Evolutionary conservation across 2,797 vertebrate genomes (phyloP).

Genomic region (Columba guinea): DNA sequence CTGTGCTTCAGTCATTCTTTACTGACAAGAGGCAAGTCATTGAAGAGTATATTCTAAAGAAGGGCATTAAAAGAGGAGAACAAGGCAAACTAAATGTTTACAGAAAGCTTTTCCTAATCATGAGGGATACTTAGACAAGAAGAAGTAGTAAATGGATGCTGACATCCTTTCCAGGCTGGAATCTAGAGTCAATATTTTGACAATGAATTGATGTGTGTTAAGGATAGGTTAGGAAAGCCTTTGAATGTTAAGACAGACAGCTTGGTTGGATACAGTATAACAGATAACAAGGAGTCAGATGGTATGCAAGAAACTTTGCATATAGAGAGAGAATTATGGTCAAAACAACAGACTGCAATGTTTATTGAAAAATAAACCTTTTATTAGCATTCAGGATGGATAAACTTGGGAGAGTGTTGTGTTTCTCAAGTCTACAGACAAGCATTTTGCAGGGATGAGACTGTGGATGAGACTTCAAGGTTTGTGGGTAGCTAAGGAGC

Average conservation of each 20-base stretch:
- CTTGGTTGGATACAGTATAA: not conserved
- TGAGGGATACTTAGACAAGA: not conserved
- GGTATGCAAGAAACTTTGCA: not conserved
- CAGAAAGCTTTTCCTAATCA: not conserved
- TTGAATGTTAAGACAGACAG: not conserved
- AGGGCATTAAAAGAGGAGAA: not conserved
- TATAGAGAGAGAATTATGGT: not conserved
- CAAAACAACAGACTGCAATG: not conserved
- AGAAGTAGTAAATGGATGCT: not conserved
- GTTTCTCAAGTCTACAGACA: not conserved
- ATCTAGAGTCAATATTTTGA: conserved; percentile 10
- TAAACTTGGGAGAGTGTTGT: not conserved
- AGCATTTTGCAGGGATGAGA: not conserved
- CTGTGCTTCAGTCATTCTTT: not conserved
- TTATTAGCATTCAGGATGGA: not conserved
- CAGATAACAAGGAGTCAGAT: not conserved
- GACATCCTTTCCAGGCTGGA: not conserved
- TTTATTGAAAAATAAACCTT: not conserved
- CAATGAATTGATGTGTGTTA: not conserved
- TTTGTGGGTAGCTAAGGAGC: not conserved
- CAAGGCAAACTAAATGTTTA: not conserved
- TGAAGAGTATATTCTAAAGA: not conserved
- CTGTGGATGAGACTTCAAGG: not conserved
- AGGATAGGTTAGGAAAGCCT: not conserved
- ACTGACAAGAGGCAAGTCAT: not conserved